Percentiles rank a stretch among this genome's conserved stretches.
Evolutionary conservation across 2,797 vertebrate species (phyloP).

Genomic region (Sebastes iracundus): DNA sequence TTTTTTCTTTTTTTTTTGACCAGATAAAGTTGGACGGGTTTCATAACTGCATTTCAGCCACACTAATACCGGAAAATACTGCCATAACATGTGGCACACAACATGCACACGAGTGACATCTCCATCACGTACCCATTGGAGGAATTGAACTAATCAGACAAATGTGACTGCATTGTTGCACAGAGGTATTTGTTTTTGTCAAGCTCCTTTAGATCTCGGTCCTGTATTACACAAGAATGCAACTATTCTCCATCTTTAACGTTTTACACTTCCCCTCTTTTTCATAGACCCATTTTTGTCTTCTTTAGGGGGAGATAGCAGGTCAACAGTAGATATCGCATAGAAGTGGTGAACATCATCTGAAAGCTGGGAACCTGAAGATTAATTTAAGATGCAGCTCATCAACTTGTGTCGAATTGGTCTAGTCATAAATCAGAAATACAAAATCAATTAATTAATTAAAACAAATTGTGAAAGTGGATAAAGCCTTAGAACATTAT

Average conservation of each 20-base stretch:
- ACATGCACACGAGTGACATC: neutral
- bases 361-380: too few relatives aligned
- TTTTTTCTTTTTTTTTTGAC: conserved; percentile 54
- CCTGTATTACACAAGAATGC: neutral
- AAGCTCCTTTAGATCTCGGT: neutral
- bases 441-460: too few relatives aligned
- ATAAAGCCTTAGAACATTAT: too few relatives aligned
- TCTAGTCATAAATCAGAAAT: too few relatives aligned
- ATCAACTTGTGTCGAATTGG: too few relatives aligned
- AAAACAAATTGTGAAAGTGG: too few relatives aligned
- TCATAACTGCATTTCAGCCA: conserved; percentile 59
- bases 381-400: too few relatives aligned
- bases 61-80: conserved; percentile 22
- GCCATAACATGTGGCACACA: neutral
- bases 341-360: too few relatives aligned
- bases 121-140: neutral
- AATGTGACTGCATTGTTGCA: neutral
- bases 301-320: too few relatives aligned
- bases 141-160: neutral
- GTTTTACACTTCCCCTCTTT: neutral
- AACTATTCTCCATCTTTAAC: neutral
- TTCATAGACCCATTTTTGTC: neutral
- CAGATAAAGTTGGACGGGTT: conserved; percentile 67
- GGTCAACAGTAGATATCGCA: too few relatives aligned
- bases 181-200: neutral